phyloP scores from a whole-genome alignment of 2,113 vertebrate species.

The Noctilio leporinus region DNA sequence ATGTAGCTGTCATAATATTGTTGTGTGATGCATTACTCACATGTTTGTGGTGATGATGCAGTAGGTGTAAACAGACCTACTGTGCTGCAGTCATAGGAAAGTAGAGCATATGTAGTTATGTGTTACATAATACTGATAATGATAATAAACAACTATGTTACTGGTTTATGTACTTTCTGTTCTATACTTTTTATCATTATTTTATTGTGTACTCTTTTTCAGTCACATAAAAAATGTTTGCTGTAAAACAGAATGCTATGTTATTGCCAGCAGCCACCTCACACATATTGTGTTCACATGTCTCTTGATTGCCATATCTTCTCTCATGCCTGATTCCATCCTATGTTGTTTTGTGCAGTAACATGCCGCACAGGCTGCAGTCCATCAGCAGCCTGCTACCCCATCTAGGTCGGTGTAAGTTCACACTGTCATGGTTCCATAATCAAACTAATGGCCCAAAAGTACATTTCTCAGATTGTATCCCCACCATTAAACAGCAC shows the following conservation, averaged over 20 bases:
- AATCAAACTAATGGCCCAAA: too few relatives aligned
- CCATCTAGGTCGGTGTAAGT: not conserved
- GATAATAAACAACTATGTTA: not conserved
- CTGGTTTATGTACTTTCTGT: not conserved
- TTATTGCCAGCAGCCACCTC: not conserved
- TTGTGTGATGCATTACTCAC: not conserved
- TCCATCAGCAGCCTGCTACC: not conserved
- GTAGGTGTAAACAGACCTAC: not conserved
- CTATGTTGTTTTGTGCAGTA: not conserved
- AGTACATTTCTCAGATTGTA: not conserved
- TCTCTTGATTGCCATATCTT: not conserved
- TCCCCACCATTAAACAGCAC: not conserved
- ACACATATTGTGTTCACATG: too few relatives aligned
- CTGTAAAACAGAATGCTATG: not conserved
- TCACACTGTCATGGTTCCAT: not conserved
- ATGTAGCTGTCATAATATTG: rapidly evolving
- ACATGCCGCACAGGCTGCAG: not conserved
- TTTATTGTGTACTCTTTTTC: not conserved
- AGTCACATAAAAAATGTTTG: not conserved
- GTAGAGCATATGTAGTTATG: not conserved
- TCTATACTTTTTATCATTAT: not conserved
- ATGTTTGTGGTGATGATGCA: not conserved
- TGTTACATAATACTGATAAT: not conserved
- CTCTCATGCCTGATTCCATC: not conserved
- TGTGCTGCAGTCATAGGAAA: not conserved